Evolutionary conservation across 2,797 vertebrate genomes (phyloP).

Genomic region (Crocodylus rhombifer): DNA sequence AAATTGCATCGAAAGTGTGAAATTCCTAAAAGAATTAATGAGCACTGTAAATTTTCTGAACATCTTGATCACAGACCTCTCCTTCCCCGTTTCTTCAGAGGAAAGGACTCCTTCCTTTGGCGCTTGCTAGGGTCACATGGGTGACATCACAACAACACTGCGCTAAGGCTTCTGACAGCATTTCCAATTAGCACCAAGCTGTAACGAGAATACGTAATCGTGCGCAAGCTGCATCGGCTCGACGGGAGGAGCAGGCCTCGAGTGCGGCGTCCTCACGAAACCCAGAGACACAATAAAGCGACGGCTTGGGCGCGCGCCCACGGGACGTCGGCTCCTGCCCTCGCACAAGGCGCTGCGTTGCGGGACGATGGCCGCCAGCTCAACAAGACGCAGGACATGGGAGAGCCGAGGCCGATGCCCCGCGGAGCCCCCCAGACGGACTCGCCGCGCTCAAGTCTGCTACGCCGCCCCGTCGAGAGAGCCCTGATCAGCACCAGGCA

Average conservation of each 20-base stretch:
- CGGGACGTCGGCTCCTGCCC: fast-evolving
- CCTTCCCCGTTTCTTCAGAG: constrained; percentile 46
- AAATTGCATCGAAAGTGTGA: background rate
- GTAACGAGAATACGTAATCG: constrained; percentile 32
- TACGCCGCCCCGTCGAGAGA: background rate
- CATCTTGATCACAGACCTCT: background rate
- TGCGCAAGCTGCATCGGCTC: background rate
- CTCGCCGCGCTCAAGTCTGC: too few species aligned
- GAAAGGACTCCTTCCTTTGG: constrained; percentile 17
- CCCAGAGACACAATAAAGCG: background rate
- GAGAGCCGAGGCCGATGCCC: background rate
- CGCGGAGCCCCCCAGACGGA: background rate
- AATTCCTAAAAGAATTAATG: background rate
- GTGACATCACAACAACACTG: background rate
- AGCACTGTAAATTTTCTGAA: background rate
- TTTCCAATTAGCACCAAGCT: constrained; percentile 64
- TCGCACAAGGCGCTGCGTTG: background rate
- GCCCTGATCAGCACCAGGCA: fast-evolving
- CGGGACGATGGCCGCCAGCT: background rate
- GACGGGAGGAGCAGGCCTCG: background rate
- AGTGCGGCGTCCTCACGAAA: background rate
- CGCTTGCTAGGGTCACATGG: background rate
- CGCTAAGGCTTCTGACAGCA: constrained; percentile 22
- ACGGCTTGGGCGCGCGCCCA: background rate
- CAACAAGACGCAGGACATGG: background rate